These are phyloP conservation scores for Betta splendens DNA, from an alignment of 2,797 vertebrate genomes.

Conservation along the genomic window DNA sequence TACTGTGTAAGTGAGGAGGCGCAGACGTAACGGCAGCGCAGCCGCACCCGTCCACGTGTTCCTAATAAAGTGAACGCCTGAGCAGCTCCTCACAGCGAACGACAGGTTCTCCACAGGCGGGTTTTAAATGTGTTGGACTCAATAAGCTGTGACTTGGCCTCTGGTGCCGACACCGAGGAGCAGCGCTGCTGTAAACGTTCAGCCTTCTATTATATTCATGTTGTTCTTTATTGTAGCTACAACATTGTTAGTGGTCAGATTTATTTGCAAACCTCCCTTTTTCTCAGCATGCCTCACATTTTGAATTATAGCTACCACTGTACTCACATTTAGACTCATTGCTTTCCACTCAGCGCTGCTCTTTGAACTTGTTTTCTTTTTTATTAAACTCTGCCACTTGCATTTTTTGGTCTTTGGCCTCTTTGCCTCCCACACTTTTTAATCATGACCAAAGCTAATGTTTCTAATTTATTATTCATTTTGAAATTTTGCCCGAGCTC, in stretches of 20 bases:
- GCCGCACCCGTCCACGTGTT: too few relatives aligned
- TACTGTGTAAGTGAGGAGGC: too few relatives aligned
- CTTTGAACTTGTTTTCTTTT: conserved; percentile 64
- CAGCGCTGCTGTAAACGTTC: conserved; percentile 1
- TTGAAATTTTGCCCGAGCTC: conserved; percentile 58
- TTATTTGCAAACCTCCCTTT: conserved; percentile 58
- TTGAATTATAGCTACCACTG: conserved; percentile 58
- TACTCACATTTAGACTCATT: conserved; percentile 42
- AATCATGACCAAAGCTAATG: conserved; percentile 70
- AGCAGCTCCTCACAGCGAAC: too few relatives aligned
- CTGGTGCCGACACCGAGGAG: background rate
- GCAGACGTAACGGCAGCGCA: too few relatives aligned
- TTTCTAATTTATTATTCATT: conserved; percentile 78
- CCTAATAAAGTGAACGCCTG: too few relatives aligned
- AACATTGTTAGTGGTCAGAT: conserved; percentile 53
- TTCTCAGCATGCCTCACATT: conserved; percentile 43
- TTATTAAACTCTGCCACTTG: conserved; percentile 69
- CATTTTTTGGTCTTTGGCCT: conserved; percentile 47
- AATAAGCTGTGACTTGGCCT: background rate
- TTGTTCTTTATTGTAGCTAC: conserved; percentile 45
- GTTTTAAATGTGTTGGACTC: conserved; percentile 20
- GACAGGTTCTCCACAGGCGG: conserved; percentile 34
- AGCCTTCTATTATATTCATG: conserved; percentile 12
- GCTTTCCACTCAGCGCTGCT: conserved; percentile 50
- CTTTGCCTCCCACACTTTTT: conserved; percentile 58